Percentiles rank a stretch among this genome's conserved stretches.
These are phyloP conservation scores for Muscina levida DNA, from an alignment of 2,888 invertebrate species.

Conservation along the genomic window DNA sequence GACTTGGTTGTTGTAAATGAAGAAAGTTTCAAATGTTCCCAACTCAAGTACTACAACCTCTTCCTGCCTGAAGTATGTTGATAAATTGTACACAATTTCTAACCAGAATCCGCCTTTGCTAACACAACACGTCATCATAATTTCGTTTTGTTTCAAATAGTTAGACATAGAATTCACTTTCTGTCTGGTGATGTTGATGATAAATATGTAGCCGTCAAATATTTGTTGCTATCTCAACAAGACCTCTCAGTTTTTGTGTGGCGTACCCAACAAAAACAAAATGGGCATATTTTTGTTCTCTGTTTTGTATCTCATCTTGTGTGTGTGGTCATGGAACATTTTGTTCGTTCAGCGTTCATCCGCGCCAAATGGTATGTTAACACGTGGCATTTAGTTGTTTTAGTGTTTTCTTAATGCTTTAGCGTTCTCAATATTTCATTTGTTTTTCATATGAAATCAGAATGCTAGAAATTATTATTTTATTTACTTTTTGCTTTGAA, in stretches of 20 bases:
- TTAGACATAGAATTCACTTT: not conserved
- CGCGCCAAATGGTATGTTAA: conserved; percentile 34
- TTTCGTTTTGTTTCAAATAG: not conserved
- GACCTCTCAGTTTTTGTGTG: too few species aligned
- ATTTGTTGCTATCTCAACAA: conserved; percentile 17
- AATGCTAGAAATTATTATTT: conserved; percentile 13
- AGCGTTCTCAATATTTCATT: not conserved
- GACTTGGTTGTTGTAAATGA: too few species aligned
- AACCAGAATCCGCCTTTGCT: too few species aligned
- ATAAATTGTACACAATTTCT: too few species aligned
- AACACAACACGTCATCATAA: conserved; percentile 1
- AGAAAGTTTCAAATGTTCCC: too few species aligned
- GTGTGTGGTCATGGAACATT: too few species aligned
- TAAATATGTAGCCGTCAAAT: not conserved
- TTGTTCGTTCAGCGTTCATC: not conserved
- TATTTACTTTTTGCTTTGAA: too few species aligned
- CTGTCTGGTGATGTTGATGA: not conserved
- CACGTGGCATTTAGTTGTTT: conserved; percentile 41
- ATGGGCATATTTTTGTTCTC: not conserved
- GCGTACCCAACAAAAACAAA: too few species aligned
- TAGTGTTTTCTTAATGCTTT: not conserved
- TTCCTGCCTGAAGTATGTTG: too few species aligned
- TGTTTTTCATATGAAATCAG: conserved; percentile 7
- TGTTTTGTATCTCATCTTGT: conserved; percentile 24
- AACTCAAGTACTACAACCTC: too few species aligned